Evolutionary conservation across 2,797 vertebrate genomes (phyloP).

Genomic region (Cheirogaleus major): DNA sequence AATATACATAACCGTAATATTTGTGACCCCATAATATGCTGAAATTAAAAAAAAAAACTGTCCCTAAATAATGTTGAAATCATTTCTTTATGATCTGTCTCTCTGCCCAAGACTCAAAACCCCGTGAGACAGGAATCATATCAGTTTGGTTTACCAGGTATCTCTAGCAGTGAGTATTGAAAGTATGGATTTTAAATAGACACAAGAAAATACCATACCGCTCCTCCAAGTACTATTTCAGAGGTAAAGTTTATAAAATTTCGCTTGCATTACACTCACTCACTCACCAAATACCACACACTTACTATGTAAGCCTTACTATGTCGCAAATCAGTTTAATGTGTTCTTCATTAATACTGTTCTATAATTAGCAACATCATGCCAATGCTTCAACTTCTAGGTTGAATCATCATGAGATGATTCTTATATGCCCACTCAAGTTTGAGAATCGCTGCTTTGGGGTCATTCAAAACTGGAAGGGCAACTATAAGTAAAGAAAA

Average conservation of each 20-base stretch:
- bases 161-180: not conserved
- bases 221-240: not conserved
- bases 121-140: not conserved
- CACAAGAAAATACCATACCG: not conserved
- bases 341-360: not conserved
- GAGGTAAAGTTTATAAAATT: not conserved
- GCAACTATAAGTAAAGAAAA: conserved; percentile 12
- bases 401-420: not conserved
- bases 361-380: conserved; percentile 41
- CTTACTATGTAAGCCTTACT: not conserved
- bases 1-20: no score
- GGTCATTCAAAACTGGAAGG: not conserved
- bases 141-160: not conserved
- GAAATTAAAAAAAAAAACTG: not conserved
- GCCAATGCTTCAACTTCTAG: not conserved
- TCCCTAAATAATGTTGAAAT: not conserved
- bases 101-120: not conserved
- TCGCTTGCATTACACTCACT: not conserved
- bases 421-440: not conserved
- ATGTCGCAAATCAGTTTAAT: not conserved
- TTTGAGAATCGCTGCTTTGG: not conserved
- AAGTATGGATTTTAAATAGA: not conserved
- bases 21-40: no score
- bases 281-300: not conserved
- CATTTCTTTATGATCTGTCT: not conserved